Conservation (phyloP, 2,113 vertebrate species). For the Lepus europaeus region DNA sequence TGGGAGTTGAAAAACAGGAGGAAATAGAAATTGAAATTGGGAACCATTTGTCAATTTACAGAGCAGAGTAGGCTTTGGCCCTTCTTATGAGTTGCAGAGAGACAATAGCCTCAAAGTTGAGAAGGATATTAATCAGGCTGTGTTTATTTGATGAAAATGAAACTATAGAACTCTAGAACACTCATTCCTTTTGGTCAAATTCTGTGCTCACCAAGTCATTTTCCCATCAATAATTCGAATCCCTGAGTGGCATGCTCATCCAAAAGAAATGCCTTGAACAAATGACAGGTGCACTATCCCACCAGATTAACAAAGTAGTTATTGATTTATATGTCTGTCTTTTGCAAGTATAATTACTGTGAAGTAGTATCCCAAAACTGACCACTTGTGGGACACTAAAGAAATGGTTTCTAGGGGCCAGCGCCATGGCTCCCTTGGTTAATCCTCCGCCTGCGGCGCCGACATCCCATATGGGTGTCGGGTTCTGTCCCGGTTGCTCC, state of each 20-base stretch:
- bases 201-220: background rate
- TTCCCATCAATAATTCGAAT: background rate
- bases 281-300: background rate
- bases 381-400: background rate
- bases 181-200: background rate
- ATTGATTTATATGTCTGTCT: background rate
- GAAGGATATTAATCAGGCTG: background rate
- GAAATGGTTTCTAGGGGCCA: background rate
- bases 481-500: no score
- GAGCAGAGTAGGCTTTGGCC: background rate
- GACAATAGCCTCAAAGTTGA: background rate
- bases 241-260: background rate
- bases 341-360: background rate
- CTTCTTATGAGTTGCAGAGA: slow-evolving; percentile 39
- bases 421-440: no score
- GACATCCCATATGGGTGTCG: no score
- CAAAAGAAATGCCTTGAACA: background rate
- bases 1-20: background rate
- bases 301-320: slow-evolving; percentile 11
- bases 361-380: background rate
- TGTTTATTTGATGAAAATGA: slow-evolving; percentile 2
- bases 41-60: slow-evolving; percentile 14
- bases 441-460: no score
- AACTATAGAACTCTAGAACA: slow-evolving; percentile 28
- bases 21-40: background rate